Conservation (phyloP, 2,888 invertebrate genomes). For the Gryllus longicercus region DNA sequence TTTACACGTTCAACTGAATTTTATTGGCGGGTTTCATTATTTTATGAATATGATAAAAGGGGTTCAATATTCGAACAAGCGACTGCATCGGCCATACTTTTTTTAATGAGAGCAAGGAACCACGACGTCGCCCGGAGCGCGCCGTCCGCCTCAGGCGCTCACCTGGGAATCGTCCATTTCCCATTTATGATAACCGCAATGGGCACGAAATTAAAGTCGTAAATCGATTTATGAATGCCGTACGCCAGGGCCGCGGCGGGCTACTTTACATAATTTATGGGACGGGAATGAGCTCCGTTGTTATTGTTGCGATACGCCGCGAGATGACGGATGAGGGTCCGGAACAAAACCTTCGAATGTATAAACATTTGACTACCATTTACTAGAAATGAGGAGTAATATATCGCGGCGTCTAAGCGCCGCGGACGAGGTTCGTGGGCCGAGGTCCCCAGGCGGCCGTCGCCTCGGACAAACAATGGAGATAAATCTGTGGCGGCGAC, state of each 20-base stretch:
- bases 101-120: too few relatives aligned
- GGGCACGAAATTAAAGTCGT: constrained; percentile 7
- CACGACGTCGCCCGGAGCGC: too few relatives aligned
- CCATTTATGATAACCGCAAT: constrained; percentile 5
- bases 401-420: not conserved
- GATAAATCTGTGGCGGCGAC: not conserved
- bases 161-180: not conserved
- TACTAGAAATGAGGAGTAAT: not conserved
- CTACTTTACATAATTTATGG: constrained; percentile 17
- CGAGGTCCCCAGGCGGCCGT: not conserved
- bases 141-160: too few relatives aligned
- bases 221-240: constrained; percentile 1
- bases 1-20: too few relatives aligned
- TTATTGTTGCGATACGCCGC: constrained; percentile 5
- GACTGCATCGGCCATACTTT: too few relatives aligned
- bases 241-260: not conserved
- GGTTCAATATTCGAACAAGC: too few relatives aligned
- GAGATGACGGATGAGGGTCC: not conserved
- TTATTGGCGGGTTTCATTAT: too few relatives aligned
- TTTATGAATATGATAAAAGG: too few relatives aligned
- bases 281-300: not conserved
- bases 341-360: not conserved
- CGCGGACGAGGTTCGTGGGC: not conserved
- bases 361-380: constrained; percentile 9
- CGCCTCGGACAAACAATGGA: not conserved